Conservation (phyloP, 1,140 invertebrate genomes). For the Ceratosolen solmsi region DNA sequence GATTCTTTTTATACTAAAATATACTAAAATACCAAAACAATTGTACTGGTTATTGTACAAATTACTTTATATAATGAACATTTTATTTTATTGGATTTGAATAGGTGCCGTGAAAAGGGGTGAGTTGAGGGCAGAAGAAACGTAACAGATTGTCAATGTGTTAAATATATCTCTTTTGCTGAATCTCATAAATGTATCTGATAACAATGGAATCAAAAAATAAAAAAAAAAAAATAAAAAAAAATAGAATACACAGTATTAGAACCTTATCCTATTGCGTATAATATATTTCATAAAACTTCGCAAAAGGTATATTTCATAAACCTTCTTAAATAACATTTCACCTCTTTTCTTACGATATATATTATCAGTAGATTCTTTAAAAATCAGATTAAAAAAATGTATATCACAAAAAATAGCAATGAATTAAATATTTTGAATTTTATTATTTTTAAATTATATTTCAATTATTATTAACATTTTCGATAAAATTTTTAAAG, state of each 20-base stretch:
- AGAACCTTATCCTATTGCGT: neutral
- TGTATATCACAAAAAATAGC: neutral
- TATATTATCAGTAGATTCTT: no score
- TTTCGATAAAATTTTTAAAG: conserved; percentile 9
- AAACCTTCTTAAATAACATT: neutral
- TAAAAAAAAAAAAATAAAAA: neutral
- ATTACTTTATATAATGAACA: no score
- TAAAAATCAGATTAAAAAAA: neutral
- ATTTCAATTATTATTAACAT: neutral
- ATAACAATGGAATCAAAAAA: neutral
- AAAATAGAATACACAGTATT: neutral
- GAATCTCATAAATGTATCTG: no score
- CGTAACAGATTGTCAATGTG: no score
- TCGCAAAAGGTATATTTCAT: neutral
- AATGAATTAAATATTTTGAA: neutral
- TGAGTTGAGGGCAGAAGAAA: no score
- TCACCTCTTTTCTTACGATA: neutral
- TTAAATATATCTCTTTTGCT: no score
- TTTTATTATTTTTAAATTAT: conserved; percentile 4
- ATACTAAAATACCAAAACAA: no score
- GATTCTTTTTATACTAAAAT: no score
- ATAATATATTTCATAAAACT: neutral
- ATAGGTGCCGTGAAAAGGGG: no score
- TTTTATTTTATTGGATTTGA: no score
- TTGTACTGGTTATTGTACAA: no score